A percentile compares a stretch with the other conserved stretches of the same genome.
These are phyloP conservation scores for Nebria salina DNA, from an alignment of 2,888 invertebrate genomes.

Conservation along the genomic window DNA sequence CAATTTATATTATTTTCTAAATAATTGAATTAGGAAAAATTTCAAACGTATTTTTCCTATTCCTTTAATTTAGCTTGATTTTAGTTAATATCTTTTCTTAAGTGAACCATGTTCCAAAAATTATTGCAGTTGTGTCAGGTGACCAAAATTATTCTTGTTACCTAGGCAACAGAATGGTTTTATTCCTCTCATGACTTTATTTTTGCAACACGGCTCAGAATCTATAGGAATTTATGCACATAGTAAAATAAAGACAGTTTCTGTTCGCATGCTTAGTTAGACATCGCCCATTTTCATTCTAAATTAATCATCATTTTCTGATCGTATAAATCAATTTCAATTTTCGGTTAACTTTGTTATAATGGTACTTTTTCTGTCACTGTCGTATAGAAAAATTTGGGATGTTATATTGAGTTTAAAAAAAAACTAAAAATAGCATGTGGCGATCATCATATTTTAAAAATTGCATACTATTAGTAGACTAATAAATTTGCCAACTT, in stretches of 20 bases:
- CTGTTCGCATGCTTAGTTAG: not conserved
- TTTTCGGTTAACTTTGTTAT: not conserved
- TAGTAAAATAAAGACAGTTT: not conserved
- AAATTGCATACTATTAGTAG: too few relatives aligned
- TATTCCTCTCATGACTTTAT: too few relatives aligned
- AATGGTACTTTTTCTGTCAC: not conserved
- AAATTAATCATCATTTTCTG: not conserved
- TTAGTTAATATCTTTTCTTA: not conserved
- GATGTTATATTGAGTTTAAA: not conserved
- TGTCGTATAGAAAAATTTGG: not conserved
- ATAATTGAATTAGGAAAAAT: not conserved
- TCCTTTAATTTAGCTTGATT: not conserved
- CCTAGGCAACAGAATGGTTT: too few relatives aligned
- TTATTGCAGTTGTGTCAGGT: too few relatives aligned
- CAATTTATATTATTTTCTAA: not conserved
- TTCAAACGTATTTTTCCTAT: not conserved
- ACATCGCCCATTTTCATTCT: not conserved
- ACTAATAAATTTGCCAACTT: too few relatives aligned
- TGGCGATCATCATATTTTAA: too few relatives aligned
- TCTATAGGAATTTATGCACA: not conserved
- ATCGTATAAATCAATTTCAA: not conserved
- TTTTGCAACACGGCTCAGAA: not conserved
- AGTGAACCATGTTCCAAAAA: not conserved
- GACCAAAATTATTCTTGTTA: too few relatives aligned
- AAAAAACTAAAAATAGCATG: too few relatives aligned